Evolutionary conservation across 2,888 invertebrate genomes (phyloP).

Genomic region (Phlogophora meticulosa): DNA sequence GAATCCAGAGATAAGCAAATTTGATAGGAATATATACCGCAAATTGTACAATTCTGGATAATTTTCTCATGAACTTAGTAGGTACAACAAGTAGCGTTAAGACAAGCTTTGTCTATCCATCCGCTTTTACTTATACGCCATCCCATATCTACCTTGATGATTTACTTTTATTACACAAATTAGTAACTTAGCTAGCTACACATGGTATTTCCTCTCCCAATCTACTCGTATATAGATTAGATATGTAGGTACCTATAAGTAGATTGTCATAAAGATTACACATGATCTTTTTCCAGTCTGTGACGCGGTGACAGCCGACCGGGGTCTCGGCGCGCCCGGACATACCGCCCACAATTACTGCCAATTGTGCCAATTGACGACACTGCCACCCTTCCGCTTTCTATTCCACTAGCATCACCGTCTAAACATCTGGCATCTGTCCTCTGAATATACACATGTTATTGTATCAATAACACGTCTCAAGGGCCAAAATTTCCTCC

Average conservation of each 20-base stretch:
- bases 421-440: constrained; percentile 82
- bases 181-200: constrained; percentile 3
- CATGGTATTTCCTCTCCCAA: constrained; percentile 15
- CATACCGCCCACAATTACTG: constrained; percentile 90
- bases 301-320: constrained; percentile 61
- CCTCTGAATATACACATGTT: constrained; percentile 44
- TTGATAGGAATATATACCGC: not conserved
- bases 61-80: not conserved
- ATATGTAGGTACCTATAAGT: constrained; percentile 11
- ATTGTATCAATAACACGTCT: constrained; percentile 11
- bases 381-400: constrained; percentile 90
- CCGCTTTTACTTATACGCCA: not conserved
- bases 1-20: constrained; percentile 3
- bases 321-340: constrained; percentile 83
- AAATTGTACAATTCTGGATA: not conserved
- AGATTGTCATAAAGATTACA: constrained; percentile 40
- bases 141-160: not conserved
- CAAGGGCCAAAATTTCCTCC: constrained; percentile 3
- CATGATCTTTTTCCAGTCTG: constrained; percentile 55
- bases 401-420: constrained; percentile 76
- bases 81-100: not conserved
- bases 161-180: constrained; percentile 11
- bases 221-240: not conserved
- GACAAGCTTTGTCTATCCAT: not conserved
- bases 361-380: constrained; percentile 90